Evolutionary conservation across 1,140 invertebrate species (phyloP).

Genomic region (Littorina saxatilis): DNA sequence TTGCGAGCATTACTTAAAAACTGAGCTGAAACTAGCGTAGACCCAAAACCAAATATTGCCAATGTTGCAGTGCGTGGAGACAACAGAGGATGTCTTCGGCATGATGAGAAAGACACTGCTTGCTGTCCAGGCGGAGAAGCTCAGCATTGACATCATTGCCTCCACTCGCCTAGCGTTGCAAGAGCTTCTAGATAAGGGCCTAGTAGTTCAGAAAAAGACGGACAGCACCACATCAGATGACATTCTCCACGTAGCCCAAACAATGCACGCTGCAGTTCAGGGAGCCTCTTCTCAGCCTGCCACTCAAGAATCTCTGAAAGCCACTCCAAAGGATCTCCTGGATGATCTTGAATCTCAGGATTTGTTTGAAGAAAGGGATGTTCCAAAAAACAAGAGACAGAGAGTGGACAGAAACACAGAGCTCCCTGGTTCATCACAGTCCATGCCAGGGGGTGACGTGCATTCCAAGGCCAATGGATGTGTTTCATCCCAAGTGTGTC

Average conservation of each 20-base stretch:
- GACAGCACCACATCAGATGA: too few species aligned
- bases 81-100: slow-evolving; percentile 63
- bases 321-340: too few species aligned
- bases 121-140: slow-evolving; percentile 78
- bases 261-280: too few species aligned
- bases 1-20: too few species aligned
- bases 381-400: neutral
- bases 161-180: slow-evolving; percentile 76
- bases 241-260: too few species aligned
- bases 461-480: too few species aligned
- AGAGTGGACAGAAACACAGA: neutral
- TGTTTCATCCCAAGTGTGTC: neutral
- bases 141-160: slow-evolving; percentile 78
- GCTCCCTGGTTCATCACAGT: too few species aligned
- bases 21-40: too few species aligned
- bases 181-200: slow-evolving; percentile 64
- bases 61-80: slow-evolving; percentile 55
- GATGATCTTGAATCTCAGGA: neutral
- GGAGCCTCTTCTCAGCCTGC: too few species aligned
- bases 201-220: slow-evolving; percentile 60
- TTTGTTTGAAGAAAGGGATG: neutral
- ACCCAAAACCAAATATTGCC: too few species aligned
- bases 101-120: slow-evolving; percentile 80
- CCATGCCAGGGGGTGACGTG: too few species aligned
- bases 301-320: too few species aligned